Percentiles rank a stretch among this genome's conserved stretches.
phyloP scores from a whole-genome alignment of 2,113 vertebrate species.

The Anoura caudifer region DNA sequence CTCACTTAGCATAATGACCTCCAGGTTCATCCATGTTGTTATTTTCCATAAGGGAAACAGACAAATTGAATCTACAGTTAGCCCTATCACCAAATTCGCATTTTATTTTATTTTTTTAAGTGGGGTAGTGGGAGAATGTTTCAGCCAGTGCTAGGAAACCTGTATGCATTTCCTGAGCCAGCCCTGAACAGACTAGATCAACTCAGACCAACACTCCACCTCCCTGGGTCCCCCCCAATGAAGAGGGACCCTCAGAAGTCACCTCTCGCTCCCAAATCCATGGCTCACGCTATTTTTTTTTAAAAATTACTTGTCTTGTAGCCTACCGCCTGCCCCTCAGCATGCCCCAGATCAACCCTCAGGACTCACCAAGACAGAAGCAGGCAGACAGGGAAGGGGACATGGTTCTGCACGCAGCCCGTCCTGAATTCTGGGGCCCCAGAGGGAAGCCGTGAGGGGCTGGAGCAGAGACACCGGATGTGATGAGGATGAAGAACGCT shows the following conservation, averaged over 20 bases:
- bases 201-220: neutral
- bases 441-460: neutral
- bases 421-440: neutral
- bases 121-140: fast-evolving
- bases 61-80: neutral
- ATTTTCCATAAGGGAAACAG: neutral
- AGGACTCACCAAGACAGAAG: conserved; percentile 62
- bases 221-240: neutral
- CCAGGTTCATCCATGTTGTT: too few species aligned
- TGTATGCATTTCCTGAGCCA: neutral
- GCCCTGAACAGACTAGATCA: fast-evolving
- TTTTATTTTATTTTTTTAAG: neutral
- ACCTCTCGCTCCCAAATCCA: neutral
- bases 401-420: neutral
- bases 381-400: neutral
- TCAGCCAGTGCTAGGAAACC: fast-evolving
- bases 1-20: neutral
- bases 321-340: fast-evolving
- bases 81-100: neutral
- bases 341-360: neutral
- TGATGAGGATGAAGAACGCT: fast-evolving
- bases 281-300: neutral
- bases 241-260: too few species aligned
- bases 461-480: neutral
- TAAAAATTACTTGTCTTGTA: neutral